Percentiles rank a stretch among this genome's conserved stretches.
Conservation (phyloP, 2,888 invertebrate genomes). For the Tanypteryx hageni region DNA sequence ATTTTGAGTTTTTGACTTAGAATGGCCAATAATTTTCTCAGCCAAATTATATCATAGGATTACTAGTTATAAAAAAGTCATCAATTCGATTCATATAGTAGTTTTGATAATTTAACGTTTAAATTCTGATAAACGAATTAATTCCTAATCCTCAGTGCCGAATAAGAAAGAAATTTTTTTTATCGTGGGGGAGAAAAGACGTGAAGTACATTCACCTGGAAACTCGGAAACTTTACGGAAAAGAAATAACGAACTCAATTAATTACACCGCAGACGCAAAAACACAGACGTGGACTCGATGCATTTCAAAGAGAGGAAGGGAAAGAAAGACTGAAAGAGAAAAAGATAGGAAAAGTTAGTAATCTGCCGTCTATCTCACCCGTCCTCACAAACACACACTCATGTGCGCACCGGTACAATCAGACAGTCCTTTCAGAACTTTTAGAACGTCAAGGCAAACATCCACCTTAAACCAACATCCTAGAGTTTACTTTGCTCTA, state of each 20-base stretch:
- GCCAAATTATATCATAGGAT: no score
- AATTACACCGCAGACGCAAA: not conserved
- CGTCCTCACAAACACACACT: not conserved
- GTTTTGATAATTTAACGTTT: no score
- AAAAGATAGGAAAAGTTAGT: not conserved
- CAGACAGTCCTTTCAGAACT: constrained; percentile 28
- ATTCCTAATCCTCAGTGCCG: no score
- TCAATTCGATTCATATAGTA: no score
- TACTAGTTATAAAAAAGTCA: no score
- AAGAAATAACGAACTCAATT: not conserved
- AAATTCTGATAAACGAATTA: no score
- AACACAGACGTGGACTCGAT: not conserved
- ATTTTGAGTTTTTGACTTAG: no score
- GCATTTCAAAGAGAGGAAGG: not conserved
- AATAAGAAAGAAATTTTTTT: no score
- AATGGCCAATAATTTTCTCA: no score
- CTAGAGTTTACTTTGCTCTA: constrained; percentile 29
- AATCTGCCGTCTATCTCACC: not conserved
- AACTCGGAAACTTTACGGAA: not conserved
- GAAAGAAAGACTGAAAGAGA: not conserved
- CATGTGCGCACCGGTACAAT: not conserved
- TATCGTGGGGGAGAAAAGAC: no score
- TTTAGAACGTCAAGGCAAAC: constrained; percentile 11
- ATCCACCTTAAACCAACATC: constrained; percentile 24
- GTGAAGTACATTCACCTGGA: no score